phyloP scores from a whole-genome alignment of 1,140 invertebrate species.

The Pectinophora gossypiella region DNA sequence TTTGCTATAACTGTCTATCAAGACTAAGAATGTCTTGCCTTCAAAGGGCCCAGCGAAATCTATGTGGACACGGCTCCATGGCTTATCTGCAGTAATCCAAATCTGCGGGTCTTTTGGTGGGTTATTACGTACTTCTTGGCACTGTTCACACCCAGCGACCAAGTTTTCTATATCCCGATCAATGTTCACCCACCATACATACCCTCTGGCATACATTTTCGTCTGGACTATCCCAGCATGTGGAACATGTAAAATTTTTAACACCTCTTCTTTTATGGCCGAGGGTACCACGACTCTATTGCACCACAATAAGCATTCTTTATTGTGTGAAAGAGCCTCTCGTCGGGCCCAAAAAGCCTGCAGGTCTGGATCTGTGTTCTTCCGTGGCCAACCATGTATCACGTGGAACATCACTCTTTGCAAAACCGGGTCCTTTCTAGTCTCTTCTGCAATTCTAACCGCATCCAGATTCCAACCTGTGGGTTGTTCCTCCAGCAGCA shows the following conservation, averaged over 20 bases:
- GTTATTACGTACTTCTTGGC: constrained; percentile 25
- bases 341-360: constrained; percentile 5
- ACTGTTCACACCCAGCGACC: constrained; percentile 12
- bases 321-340: constrained; percentile 13
- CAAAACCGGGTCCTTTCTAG: constrained; percentile 2
- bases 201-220: constrained; percentile 33
- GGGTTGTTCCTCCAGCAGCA: constrained; percentile 5
- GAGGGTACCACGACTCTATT: constrained; percentile 8
- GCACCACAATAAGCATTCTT: constrained; percentile 11
- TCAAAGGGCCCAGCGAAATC: constrained; percentile 46
- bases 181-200: constrained; percentile 48
- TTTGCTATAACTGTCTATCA: constrained; percentile 35
- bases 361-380: neutral
- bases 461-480: constrained; percentile 1
- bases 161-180: constrained; percentile 39
- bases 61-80: constrained; percentile 46
- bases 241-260: constrained; percentile 22
- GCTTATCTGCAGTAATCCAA: constrained; percentile 58
- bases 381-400: constrained; percentile 5
- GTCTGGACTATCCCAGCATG: constrained; percentile 38
- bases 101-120: constrained; percentile 26
- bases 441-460: neutral
- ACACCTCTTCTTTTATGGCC: neutral
- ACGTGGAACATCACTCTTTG: constrained; percentile 7
- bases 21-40: constrained; percentile 22